Conservation (phyloP, 2,113 vertebrate genomes). For the Eulacestoma nigropectus region DNA sequence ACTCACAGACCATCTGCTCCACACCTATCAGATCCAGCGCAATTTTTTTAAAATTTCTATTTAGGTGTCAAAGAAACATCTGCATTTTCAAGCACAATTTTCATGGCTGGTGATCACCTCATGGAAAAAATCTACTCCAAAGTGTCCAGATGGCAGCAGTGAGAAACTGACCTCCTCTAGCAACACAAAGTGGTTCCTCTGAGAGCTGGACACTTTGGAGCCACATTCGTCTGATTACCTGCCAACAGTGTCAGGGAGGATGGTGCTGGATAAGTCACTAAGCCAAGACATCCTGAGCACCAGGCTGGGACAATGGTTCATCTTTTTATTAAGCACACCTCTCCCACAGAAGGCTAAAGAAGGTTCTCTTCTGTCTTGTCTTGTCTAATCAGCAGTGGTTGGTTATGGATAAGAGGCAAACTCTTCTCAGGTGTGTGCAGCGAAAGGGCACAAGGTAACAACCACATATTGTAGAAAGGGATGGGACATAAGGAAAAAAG, state of each 20-base stretch:
- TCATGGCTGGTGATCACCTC: background rate
- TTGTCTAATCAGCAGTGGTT: background rate
- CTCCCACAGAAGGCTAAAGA: background rate
- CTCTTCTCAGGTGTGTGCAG: background rate
- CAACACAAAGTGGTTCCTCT: background rate
- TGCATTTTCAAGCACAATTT: background rate
- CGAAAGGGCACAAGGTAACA: background rate
- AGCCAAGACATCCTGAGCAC: background rate
- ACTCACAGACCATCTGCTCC: background rate
- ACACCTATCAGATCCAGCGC: rapidly evolving
- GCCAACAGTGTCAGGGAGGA: background rate
- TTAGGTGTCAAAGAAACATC: background rate
- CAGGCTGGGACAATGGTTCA: background rate
- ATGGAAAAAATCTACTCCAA: background rate
- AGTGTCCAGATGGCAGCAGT: background rate
- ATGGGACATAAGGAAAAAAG: background rate
- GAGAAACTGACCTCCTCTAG: background rate
- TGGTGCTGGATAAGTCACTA: background rate
- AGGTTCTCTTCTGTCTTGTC: background rate
- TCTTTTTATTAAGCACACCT: background rate
- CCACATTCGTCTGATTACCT: background rate
- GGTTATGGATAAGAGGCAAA: background rate
- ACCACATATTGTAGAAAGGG: background rate
- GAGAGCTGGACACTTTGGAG: background rate
- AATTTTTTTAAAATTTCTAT: background rate